phyloP scores from a whole-genome alignment of 2,888 invertebrate genomes.

The Cephus sareptanus region DNA sequence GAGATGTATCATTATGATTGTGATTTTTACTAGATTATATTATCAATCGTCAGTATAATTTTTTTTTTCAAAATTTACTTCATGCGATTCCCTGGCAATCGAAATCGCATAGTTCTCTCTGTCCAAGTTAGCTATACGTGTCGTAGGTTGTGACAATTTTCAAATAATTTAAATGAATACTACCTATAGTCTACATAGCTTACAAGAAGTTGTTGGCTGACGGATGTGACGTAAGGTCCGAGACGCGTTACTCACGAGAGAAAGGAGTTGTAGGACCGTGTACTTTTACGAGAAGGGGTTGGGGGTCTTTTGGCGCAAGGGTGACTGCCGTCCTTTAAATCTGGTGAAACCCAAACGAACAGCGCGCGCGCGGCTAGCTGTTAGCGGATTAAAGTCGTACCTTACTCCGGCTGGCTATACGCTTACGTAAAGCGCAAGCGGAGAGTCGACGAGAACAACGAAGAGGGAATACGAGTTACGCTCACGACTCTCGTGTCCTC shows the following conservation, averaged over 20 bases:
- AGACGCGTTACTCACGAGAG: background rate
- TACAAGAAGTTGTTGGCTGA: background rate
- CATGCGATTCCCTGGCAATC: background rate
- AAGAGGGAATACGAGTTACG: constrained; percentile 37
- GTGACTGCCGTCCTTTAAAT: constrained; percentile 37
- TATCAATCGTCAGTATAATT: background rate
- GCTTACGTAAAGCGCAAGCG: constrained; percentile 17
- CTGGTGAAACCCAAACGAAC: constrained; percentile 51
- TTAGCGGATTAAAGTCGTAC: constrained; percentile 58
- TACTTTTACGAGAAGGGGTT: background rate
- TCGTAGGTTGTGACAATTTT: background rate
- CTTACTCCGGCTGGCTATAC: constrained; percentile 23
- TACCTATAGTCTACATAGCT: background rate
- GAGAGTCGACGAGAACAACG: constrained; percentile 12
- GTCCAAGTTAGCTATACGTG: background rate
- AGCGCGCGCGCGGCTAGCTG: constrained; percentile 37
- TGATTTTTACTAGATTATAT: background rate
- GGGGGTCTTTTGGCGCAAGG: background rate
- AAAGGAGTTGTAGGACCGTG: background rate
- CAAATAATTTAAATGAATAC: background rate
- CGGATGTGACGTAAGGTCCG: background rate
- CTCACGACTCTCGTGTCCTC: constrained; percentile 43
- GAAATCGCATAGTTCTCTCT: background rate
- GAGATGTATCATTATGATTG: too few relatives aligned
- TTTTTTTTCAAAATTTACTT: background rate